Percentiles rank a stretch among this genome's conserved stretches.
Evolutionary conservation across 2,888 invertebrate genomes (phyloP).

Genomic region (Chorisops tibialis): DNA sequence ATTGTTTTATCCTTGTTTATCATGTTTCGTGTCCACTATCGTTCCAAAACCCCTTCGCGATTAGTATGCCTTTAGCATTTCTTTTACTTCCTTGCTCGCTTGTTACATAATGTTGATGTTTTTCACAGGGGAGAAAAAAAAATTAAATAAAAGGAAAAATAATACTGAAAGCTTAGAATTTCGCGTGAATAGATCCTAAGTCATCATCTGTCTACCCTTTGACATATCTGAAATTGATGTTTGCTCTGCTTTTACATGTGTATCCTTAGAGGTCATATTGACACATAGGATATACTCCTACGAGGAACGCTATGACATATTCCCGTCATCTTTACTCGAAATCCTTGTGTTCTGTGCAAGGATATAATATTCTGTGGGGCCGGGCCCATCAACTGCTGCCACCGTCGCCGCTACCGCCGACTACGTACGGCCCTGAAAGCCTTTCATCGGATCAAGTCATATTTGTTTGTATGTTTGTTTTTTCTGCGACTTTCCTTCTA

Average conservation of each 20-base stretch:
- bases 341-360: not conserved
- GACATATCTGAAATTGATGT: conserved; percentile 33
- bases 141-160: conserved; percentile 3
- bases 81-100: too few relatives aligned
- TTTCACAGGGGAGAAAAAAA: not conserved
- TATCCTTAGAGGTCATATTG: conserved; percentile 33
- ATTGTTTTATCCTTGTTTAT: too few relatives aligned
- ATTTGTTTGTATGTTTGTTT: conserved; percentile 13
- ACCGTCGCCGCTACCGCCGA: too few relatives aligned
- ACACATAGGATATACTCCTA: conserved; percentile 29
- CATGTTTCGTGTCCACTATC: too few relatives aligned
- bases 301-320: not conserved
- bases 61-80: not conserved
- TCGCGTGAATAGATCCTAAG: conserved; percentile 31
- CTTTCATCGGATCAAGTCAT: conserved; percentile 19
- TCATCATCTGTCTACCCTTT: conserved; percentile 32
- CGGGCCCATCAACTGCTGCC: not conserved
- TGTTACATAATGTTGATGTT: not conserved
- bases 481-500: conserved; percentile 1
- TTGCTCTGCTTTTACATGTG: conserved; percentile 33
- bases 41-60: not conserved
- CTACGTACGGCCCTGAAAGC: not conserved
- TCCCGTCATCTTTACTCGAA: not conserved
- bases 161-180: conserved; percentile 22
- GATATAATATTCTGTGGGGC: not conserved